Conservation (phyloP, 2,888 invertebrate genomes). For the Julus scandinavius region DNA sequence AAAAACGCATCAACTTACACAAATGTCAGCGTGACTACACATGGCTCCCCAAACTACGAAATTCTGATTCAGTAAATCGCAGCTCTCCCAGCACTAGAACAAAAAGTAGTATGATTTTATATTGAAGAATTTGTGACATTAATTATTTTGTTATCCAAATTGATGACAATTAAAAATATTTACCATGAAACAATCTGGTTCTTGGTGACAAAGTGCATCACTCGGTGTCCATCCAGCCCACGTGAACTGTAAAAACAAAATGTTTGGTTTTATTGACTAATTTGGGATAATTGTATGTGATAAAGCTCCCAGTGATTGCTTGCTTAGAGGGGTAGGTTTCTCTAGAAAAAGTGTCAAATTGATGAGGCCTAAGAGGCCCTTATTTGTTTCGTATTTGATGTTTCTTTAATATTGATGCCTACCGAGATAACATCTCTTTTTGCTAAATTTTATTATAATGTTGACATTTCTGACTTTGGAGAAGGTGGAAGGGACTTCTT, state of each 20-base stretch:
- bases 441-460: too few relatives aligned
- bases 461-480: too few relatives aligned
- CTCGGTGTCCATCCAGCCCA: conserved; percentile 49
- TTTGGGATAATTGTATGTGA: too few relatives aligned
- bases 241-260: conserved; percentile 43
- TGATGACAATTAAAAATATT: neutral
- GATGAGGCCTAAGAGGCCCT: too few relatives aligned
- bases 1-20: conserved; percentile 70
- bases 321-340: neutral
- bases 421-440: too few relatives aligned
- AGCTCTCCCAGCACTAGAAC: conserved; percentile 81
- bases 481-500: too few relatives aligned
- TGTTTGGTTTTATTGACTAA: neutral
- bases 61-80: conserved; percentile 76
- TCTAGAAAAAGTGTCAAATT: too few relatives aligned
- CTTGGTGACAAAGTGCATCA: conserved; percentile 76
- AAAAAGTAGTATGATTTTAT: conserved; percentile 59
- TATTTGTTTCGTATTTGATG: too few relatives aligned
- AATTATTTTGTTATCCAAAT: neutral
- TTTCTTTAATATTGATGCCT: too few relatives aligned
- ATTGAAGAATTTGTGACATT: neutral
- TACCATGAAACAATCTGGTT: conserved; percentile 79
- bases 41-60: conserved; percentile 79
- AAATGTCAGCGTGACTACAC: conserved; percentile 77
- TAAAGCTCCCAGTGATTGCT: neutral